These are phyloP conservation scores for Salvator merianae DNA, from an alignment of 2,113 vertebrate genomes.

Conservation along the genomic window DNA sequence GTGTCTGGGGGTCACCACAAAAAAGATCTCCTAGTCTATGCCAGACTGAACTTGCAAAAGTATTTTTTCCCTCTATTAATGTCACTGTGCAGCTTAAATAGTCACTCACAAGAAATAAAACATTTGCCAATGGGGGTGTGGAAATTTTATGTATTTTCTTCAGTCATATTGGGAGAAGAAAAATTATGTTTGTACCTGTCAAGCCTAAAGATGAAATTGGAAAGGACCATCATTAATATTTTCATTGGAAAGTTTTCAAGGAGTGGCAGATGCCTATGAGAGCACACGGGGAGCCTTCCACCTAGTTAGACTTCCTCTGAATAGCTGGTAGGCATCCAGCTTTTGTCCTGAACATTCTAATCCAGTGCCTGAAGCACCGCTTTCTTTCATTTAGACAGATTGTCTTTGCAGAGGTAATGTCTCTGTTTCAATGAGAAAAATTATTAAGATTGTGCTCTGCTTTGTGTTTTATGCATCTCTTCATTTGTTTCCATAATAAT, in stretches of 20 bases:
- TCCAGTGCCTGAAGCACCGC: conserved; percentile 27
- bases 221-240: conserved; percentile 10
- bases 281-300: neutral
- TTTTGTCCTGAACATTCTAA: conserved; percentile 38
- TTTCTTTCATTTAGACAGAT: conserved; percentile 47
- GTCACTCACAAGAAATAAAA: neutral
- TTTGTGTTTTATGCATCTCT: conserved; percentile 55
- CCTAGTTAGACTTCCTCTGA: conserved; percentile 32
- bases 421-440: conserved; percentile 50
- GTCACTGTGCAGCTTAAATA: no score
- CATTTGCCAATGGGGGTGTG: neutral
- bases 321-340: conserved; percentile 28
- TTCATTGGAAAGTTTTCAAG: conserved; percentile 36
- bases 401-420: neutral
- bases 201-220: conserved; percentile 19
- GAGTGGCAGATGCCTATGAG: conserved; percentile 5
- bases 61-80: no score
- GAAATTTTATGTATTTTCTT: neutral
- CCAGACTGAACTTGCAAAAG: no score
- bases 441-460: conserved; percentile 50
- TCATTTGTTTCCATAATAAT: conserved; percentile 51
- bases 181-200: conserved; percentile 2
- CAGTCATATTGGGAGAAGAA: neutral
- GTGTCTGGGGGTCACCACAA: no score
- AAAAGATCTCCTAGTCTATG: no score